These are phyloP conservation scores for Stegodyphus dumicola DNA, from an alignment of 1,140 invertebrate genomes.

Conservation along the genomic window DNA sequence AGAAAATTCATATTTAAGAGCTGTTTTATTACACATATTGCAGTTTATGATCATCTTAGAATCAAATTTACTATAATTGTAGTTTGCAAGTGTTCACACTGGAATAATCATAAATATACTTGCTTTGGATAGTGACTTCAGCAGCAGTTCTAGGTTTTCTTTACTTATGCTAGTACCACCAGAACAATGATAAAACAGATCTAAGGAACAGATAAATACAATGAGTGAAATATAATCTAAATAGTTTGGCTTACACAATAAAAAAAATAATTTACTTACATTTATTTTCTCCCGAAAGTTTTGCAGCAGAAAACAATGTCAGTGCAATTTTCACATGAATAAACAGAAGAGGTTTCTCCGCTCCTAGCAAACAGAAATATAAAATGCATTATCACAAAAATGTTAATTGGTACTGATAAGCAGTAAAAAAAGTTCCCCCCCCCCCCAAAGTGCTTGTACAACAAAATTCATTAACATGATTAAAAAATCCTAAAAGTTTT, in stretches of 20 bases:
- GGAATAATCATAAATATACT: background rate
- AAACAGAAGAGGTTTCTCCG: constrained; percentile 29
- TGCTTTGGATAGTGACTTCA: constrained; percentile 29
- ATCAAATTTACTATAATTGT: no score
- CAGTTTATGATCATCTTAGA: no score
- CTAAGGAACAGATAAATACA: constrained; percentile 3
- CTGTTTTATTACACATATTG: no score
- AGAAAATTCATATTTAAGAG: no score
- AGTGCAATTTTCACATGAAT: constrained; percentile 30
- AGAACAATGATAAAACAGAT: constrained; percentile 37
- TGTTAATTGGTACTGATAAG: no score
- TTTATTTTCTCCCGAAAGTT: constrained; percentile 40
- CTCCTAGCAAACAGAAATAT: background rate
- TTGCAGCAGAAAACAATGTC: constrained; percentile 32
- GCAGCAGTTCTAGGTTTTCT: constrained; percentile 8
- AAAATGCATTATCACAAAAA: background rate
- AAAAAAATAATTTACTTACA: constrained; percentile 23
- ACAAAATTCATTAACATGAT: no score
- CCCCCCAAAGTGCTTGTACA: no score
- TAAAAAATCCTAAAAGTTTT: no score
- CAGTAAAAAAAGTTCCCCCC: no score
- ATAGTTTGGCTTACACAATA: background rate
- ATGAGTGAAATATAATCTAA: background rate
- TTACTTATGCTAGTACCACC: constrained; percentile 25
- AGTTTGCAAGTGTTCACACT: no score